Conservation (phyloP, 2,797 vertebrate genomes). For the Mus spretus region DNA sequence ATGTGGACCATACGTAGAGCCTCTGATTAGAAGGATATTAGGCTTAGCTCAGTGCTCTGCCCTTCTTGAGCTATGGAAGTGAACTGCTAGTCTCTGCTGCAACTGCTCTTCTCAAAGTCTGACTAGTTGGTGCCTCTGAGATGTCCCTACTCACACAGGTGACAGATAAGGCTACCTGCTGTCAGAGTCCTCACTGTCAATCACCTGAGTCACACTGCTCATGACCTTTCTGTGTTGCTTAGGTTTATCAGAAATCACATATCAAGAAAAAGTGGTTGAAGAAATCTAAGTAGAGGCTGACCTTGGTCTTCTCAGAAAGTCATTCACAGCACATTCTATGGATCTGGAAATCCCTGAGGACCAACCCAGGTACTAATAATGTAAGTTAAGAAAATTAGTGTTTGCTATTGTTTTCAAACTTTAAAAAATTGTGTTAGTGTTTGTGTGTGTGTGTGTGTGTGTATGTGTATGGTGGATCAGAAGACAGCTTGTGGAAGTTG, state of each 20-base stretch:
- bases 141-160: background rate
- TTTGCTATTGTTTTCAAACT: background rate
- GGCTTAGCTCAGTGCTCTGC: background rate
- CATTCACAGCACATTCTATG: background rate
- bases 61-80: background rate
- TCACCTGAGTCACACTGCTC: background rate
- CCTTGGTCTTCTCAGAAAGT: background rate
- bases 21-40: background rate
- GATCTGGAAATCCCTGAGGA: constrained; percentile 35
- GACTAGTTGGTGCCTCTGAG: background rate
- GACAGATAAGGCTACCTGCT: background rate
- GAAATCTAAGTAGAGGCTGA: background rate
- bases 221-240: background rate
- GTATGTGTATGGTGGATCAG: background rate
- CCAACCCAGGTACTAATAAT: background rate
- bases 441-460: background rate
- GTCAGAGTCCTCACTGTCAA: background rate
- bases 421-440: background rate
- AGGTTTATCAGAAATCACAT: constrained; percentile 45
- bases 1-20: too few species aligned
- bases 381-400: background rate
- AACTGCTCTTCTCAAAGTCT: background rate
- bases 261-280: background rate
- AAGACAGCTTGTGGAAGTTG: background rate
- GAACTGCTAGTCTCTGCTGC: background rate